A percentile compares a stretch with the other conserved stretches of the same genome.
These are phyloP conservation scores for Zaprionus lineosus DNA, from an alignment of 2,888 invertebrate species.

Conservation along the genomic window DNA sequence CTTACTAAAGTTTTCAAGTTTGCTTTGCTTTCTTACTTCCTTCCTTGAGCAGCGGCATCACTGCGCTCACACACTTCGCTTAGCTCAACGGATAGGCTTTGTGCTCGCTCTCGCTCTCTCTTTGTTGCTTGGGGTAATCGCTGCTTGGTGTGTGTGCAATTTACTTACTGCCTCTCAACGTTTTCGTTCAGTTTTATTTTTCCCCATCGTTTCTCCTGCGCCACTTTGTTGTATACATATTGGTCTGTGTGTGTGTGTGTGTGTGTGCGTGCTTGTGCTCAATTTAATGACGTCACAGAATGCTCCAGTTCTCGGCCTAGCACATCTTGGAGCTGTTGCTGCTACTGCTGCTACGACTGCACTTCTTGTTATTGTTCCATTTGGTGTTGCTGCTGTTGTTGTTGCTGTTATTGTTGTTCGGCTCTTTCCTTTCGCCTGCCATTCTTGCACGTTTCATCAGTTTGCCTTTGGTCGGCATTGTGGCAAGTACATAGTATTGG, in stretches of 20 bases:
- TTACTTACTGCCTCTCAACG: slow-evolving; percentile 20
- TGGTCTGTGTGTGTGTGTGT: slow-evolving; percentile 2
- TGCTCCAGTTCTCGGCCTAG: slow-evolving; percentile 71
- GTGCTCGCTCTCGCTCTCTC: slow-evolving; percentile 14
- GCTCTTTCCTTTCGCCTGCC: slow-evolving; percentile 38
- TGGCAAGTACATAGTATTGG: slow-evolving; percentile 61
- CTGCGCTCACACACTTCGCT: slow-evolving; percentile 41
- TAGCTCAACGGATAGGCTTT: slow-evolving; percentile 49
- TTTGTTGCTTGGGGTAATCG: slow-evolving; percentile 37
- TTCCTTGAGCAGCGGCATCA: slow-evolving; percentile 39
- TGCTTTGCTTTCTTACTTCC: slow-evolving; percentile 43
- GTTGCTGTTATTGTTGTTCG: slow-evolving; percentile 14
- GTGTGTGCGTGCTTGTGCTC: slow-evolving; percentile 30
- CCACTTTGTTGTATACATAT: slow-evolving; percentile 16
- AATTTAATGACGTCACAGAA: slow-evolving; percentile 63
- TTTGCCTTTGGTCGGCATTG: slow-evolving; percentile 63
- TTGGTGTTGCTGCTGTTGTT: slow-evolving; percentile 14
- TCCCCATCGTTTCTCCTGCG: slow-evolving; percentile 57
- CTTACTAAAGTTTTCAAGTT: slow-evolving; percentile 23
- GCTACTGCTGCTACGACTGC: slow-evolving; percentile 13
- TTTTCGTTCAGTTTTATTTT: slow-evolving; percentile 77
- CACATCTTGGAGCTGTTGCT: slow-evolving; percentile 43
- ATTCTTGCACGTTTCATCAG: slow-evolving; percentile 76
- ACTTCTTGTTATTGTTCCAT: neutral
- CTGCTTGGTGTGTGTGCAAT: no score